Evolutionary conservation across 35 echinoderm and acorn worm species (phyloP).

Genomic region (Chiridota heheva): DNA sequence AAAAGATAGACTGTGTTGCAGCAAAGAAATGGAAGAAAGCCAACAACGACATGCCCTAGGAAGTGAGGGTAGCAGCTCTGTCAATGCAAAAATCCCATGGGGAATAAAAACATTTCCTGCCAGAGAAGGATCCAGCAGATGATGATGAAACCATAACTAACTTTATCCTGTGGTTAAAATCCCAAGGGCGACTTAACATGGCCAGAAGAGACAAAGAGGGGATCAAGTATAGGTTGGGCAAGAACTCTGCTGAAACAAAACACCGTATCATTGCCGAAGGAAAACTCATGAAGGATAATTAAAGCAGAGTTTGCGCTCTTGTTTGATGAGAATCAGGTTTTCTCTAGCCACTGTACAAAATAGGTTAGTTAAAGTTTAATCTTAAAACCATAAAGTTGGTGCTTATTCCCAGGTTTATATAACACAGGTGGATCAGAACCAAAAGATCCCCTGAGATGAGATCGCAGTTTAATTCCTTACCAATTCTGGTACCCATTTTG

Average conservation of each 20-base stretch:
- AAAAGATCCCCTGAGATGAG: too few relatives aligned
- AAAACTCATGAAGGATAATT: background rate
- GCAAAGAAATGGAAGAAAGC: background rate
- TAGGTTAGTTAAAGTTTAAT: too few relatives aligned
- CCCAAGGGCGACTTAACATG: background rate
- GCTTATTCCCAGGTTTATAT: too few relatives aligned
- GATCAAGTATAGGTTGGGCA: background rate
- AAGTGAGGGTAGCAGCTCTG: conserved; percentile 17
- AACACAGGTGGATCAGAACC: too few relatives aligned
- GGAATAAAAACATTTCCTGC: conserved; percentile 2
- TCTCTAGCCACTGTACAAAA: too few relatives aligned
- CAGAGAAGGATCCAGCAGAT: background rate
- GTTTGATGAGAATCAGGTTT: too few relatives aligned
- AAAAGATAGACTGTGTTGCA: background rate
- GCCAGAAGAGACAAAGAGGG: conserved; percentile 1
- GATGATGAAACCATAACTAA: background rate
- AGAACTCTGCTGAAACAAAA: background rate
- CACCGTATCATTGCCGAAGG: background rate
- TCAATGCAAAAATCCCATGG: conserved; percentile 1
- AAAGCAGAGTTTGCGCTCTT: background rate
- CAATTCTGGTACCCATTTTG: too few relatives aligned
- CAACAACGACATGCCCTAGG: background rate
- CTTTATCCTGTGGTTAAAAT: background rate
- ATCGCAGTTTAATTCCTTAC: too few relatives aligned
- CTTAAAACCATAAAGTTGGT: too few relatives aligned